Evolutionary conservation across 2,888 invertebrate genomes (phyloP).

Genomic region (Mamestra brassicae): DNA sequence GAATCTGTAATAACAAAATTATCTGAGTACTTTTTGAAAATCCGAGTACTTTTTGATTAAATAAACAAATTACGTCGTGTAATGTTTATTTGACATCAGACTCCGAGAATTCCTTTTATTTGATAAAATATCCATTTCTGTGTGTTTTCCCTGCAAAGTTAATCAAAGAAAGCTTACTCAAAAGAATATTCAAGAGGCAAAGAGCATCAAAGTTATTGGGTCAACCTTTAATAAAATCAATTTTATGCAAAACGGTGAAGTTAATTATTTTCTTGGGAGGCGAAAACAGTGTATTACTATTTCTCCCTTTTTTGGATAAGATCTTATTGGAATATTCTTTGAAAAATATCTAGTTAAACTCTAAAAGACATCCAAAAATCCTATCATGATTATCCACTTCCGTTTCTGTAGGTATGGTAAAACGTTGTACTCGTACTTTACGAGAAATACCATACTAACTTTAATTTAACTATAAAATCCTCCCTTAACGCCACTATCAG

Average conservation of each 20-base stretch:
- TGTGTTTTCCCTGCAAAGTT: constrained; percentile 64
- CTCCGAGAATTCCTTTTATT: constrained; percentile 31
- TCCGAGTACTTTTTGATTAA: constrained; percentile 33
- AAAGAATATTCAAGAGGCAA: constrained; percentile 74
- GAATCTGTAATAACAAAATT: constrained; percentile 24
- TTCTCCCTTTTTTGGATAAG: background rate
- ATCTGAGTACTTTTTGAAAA: constrained; percentile 13
- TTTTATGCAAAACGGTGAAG: constrained; percentile 79
- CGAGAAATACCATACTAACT: too few relatives aligned
- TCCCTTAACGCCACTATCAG: too few relatives aligned
- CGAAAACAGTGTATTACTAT: constrained; percentile 2
- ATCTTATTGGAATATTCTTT: too few relatives aligned
- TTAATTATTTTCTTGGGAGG: constrained; percentile 59
- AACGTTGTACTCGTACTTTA: too few relatives aligned
- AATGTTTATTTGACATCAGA: constrained; percentile 52
- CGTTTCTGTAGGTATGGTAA: too few relatives aligned
- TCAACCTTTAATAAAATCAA: constrained; percentile 79
- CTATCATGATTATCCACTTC: too few relatives aligned
- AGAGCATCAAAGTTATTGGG: constrained; percentile 67
- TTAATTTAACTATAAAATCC: too few relatives aligned
- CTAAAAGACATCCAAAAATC: too few relatives aligned
- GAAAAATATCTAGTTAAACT: too few relatives aligned
- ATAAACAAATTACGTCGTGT: constrained; percentile 38
- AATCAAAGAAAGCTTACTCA: constrained; percentile 73
- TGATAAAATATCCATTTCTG: constrained; percentile 53